Percentiles rank a stretch among this genome's conserved stretches.
Evolutionary conservation across 2,888 invertebrate species (phyloP).

Genomic region (Ornithoptera priamus): DNA sequence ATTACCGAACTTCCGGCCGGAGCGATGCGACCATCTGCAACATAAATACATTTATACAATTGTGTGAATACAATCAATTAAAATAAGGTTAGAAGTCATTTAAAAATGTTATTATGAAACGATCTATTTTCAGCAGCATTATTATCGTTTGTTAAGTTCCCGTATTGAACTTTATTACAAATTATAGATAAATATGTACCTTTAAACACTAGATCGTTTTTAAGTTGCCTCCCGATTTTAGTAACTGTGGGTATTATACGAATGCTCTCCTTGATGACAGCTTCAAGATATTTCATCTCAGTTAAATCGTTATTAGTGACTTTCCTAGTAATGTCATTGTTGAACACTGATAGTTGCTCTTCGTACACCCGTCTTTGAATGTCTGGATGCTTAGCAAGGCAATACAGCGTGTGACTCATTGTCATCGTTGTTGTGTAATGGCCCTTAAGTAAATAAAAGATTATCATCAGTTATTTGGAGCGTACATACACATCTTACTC

Average conservation of each 20-base stretch:
- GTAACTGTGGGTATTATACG: constrained; percentile 44
- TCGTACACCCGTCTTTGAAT: constrained; percentile 42
- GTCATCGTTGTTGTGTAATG: constrained; percentile 47
- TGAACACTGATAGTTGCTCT: constrained; percentile 42
- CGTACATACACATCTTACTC: neutral
- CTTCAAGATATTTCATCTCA: constrained; percentile 49
- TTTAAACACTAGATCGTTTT: constrained; percentile 42
- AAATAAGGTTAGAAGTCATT: neutral
- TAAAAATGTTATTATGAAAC: neutral
- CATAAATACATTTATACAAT: neutral
- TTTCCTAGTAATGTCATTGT: constrained; percentile 36
- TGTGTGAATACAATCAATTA: neutral
- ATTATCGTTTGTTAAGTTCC: neutral
- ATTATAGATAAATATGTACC: constrained; percentile 33
- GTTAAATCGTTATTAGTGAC: constrained; percentile 41
- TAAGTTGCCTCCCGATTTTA: constrained; percentile 44
- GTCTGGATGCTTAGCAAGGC: constrained; percentile 42
- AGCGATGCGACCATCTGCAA: constrained; percentile 44
- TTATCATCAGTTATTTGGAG: constrained; percentile 6
- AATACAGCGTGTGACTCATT: constrained; percentile 43
- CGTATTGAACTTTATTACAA: neutral
- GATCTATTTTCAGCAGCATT: neutral
- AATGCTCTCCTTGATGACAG: constrained; percentile 46
- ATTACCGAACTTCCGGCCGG: constrained; percentile 43
- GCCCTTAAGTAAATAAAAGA: constrained; percentile 34